Base-by-base conservation (phyloP, 2,113 vertebrate species). In the Sphaerodactylus townsendi region DNA sequence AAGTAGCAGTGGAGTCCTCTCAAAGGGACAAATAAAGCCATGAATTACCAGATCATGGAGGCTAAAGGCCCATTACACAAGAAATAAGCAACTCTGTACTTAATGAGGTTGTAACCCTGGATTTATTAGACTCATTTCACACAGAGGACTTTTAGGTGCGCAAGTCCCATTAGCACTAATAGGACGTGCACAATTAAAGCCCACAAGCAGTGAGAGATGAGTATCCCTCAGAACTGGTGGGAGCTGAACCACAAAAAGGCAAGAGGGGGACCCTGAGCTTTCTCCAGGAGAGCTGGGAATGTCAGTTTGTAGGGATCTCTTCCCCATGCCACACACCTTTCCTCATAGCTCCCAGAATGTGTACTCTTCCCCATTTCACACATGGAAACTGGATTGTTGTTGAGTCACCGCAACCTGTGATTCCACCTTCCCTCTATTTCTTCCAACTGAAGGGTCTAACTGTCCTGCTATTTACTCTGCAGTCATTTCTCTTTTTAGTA, bases 91-190 rank as follows among this genome's bases (percentile, higher is more conserved):
- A 81, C 84, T 70, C 84, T 80, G 11, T 76, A 84, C 93, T 92
- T 91, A 94, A 95, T 91, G 90, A 92, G 93, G 88, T 86, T 85
- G 79, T 86, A 92, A 92, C 91, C 88, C 86, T 86, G 77, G 90
- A 89, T 91, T 91, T 91, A 93, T 90, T 79, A 85, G 90, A 85
- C 89, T 84, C 86, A 84, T 90, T 93, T 68, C 4, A 65, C 65
- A 80, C 53, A 11, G 35, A 89, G 86, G 81, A 90, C 81, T 90
- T 94, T 82, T 92, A 90, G 82, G 71, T 91, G 82, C 21, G 0
- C 79, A 86, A 78, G 71, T 88, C 74, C 56, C 85, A 91, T 92
- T 87, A 90, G 77, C 72, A 48, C 68, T 92, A 92, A 93, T 86
- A 84, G 87, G 85, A 90, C 1, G 41, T 81, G 84, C 74, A 85